Base-by-base conservation (phyloP, 2,797 vertebrate species). In the Sebastes goodei region DNA sequence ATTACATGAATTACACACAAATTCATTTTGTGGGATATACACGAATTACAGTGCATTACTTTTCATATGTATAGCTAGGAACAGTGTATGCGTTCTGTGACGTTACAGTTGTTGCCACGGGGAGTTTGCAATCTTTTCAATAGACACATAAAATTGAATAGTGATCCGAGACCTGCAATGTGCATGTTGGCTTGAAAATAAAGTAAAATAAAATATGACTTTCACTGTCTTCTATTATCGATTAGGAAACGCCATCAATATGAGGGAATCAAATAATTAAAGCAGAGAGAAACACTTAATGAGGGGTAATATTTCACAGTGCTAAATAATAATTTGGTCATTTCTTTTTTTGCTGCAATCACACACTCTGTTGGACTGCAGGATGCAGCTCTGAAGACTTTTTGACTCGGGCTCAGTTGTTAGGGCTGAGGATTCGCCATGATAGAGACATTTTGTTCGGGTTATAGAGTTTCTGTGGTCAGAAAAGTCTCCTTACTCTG, bases 161-260 rank as follows among this genome's bases (percentile, higher is more conserved):
- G 56, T 71, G 66, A 66, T 72, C 7, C 64, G 42, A 9, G 23
- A 57, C 52, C 46, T 63, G 66, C 8, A 69, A 66, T 11, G 17
- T 38, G 35, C 27, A 70, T 35, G 64, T 61, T 15, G 72, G 53
- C 56, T 71, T 85, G 74, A 23, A 86, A 73, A 83, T 83, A 17
- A 81, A 86, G 30, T 80, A 23, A 86, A 75, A 83, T 82, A 17
- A 81, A 86, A 25, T 80, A 11, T 12, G 46, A 65, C 69, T 57
- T 53, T 80, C 66, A 78, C 10, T 65, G 68, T 53, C n/a, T 61
- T 76, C 33, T 23, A 3, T 46, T 6, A 23, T 62, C 6, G 9
- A 67, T 64, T 57, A 25, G 55, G 61, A 63, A 66, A 32, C 4
- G 25, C 63, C 60, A 78, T 23, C 33, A 64, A 67, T 55, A 77